phyloP scores from a whole-genome alignment of 1,140 invertebrate genomes.

The Drosophila busckii region DNA sequence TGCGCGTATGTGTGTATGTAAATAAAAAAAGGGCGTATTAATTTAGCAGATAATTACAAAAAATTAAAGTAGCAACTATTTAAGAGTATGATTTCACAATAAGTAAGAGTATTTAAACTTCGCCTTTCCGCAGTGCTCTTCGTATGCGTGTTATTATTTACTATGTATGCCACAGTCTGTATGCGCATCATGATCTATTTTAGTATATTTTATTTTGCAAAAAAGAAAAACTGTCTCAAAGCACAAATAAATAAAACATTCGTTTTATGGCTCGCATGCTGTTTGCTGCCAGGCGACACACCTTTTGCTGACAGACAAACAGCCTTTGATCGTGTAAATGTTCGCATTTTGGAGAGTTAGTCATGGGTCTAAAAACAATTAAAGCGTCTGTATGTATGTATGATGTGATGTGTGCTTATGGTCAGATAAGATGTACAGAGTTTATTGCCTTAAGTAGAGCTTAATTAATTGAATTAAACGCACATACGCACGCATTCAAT shows the following conservation, averaged over 20 bases:
- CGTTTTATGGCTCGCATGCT: conserved; percentile 66
- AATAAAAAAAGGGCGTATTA: neutral
- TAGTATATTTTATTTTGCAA: conserved; percentile 64
- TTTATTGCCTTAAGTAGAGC: conserved; percentile 68
- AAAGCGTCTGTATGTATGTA: conserved; percentile 16
- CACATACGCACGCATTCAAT: conserved; percentile 54
- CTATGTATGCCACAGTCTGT: conserved; percentile 45
- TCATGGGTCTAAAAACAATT: conserved; percentile 31
- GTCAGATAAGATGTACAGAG: conserved; percentile 34
- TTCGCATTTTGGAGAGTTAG: conserved; percentile 6
- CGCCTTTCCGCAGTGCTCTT: conserved; percentile 19
- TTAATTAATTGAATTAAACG: conserved; percentile 77
- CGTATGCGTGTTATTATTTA: conserved; percentile 31
- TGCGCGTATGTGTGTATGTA: neutral
- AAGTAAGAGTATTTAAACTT: conserved; percentile 9
- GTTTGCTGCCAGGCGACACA: conserved; percentile 45
- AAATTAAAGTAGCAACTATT: no score
- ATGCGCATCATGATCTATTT: conserved; percentile 69
- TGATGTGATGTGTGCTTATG: conserved; percentile 7
- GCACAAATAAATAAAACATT: conserved; percentile 54
- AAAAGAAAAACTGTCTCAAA: conserved; percentile 46
- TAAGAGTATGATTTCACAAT: neutral
- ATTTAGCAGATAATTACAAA: no score
- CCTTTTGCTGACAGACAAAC: conserved; percentile 45
- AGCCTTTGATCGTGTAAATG: conserved; percentile 43